These are phyloP conservation scores for Xanthorhoe spadicearia DNA, from an alignment of 2,888 invertebrate species.

Conservation along the genomic window DNA sequence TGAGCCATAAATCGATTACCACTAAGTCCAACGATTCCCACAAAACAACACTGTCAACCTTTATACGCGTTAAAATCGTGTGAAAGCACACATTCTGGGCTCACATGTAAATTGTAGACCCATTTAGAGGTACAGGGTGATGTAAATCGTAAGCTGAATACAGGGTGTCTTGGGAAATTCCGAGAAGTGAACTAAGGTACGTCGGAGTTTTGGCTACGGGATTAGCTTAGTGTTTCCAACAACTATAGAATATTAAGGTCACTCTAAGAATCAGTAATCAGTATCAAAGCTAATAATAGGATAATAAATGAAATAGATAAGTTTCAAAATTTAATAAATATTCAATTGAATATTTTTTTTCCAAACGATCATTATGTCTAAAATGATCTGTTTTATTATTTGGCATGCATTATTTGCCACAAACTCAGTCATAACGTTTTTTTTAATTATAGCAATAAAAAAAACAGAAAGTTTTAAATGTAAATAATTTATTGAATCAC, in stretches of 20 bases:
- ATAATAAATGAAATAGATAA: too few species aligned
- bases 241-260: not conserved
- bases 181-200: not conserved
- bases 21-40: conserved; percentile 20
- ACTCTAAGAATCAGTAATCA: not conserved
- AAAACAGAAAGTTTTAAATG: too few species aligned
- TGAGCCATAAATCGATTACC: conserved; percentile 24
- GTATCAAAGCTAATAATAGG: too few species aligned
- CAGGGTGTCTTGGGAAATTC: conserved; percentile 16
- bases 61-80: conserved; percentile 37
- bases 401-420: too few species aligned
- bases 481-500: conserved; percentile 1
- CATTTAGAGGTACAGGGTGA: conserved; percentile 28
- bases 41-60: conserved; percentile 38
- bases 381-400: too few species aligned
- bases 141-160: not conserved
- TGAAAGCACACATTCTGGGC: conserved; percentile 37
- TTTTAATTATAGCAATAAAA: too few species aligned
- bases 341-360: too few species aligned
- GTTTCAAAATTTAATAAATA: too few species aligned
- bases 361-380: too few species aligned
- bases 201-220: not conserved
- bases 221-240: not conserved
- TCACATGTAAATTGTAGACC: conserved; percentile 33
- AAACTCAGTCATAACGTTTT: too few species aligned